Conservation (phyloP, 1,140 invertebrate genomes). For the Hormaphis cornu region DNA sequence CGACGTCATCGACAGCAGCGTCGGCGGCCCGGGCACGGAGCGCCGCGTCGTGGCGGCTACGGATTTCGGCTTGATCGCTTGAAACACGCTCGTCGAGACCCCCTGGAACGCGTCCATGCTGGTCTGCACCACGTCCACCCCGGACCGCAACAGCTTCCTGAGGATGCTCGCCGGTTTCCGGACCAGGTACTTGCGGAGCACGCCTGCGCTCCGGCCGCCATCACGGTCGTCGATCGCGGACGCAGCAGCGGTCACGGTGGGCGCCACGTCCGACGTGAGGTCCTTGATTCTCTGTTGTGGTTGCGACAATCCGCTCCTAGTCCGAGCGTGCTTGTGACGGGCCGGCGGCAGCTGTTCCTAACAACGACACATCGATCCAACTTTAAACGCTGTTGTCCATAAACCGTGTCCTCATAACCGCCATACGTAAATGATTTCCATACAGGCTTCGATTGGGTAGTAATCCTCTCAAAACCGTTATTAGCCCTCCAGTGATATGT, state of each 20-base stretch:
- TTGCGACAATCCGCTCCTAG: background rate
- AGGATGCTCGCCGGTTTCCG: background rate
- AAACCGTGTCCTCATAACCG: too few relatives aligned
- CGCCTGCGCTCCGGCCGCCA: too few relatives aligned
- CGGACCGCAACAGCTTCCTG: background rate
- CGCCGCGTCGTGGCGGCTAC: too few relatives aligned
- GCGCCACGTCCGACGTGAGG: background rate
- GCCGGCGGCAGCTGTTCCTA: too few relatives aligned
- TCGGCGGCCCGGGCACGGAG: background rate
- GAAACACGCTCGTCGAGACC: background rate
- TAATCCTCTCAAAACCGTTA: too few relatives aligned
- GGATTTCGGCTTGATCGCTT: background rate
- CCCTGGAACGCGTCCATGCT: background rate
- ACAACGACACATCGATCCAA: too few relatives aligned
- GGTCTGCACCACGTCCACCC: background rate
- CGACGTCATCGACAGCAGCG: too few relatives aligned
- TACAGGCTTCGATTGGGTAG: too few relatives aligned
- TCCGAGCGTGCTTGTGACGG: background rate
- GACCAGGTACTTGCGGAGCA: background rate
- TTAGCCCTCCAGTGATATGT: too few relatives aligned
- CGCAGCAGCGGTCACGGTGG: background rate
- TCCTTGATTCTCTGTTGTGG: background rate
- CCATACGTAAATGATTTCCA: too few relatives aligned
- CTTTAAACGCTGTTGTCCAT: too few relatives aligned
- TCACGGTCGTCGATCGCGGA: background rate